phyloP scores from a whole-genome alignment of 2,797 vertebrate species.

The Sandelia bainsii region DNA sequence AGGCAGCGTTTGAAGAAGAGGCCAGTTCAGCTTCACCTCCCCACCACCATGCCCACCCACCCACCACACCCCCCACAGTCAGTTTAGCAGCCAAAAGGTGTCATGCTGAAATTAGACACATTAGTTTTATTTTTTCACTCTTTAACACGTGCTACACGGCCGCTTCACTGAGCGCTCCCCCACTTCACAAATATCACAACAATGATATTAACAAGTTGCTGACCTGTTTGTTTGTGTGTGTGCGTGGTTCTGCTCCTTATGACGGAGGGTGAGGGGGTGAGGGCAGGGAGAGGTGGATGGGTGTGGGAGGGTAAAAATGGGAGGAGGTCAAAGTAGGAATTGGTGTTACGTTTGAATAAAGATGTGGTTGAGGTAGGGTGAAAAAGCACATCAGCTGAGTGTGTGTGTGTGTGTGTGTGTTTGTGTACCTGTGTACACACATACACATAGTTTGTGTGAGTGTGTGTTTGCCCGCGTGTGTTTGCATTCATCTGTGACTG shows the following conservation, averaged over 20 bases:
- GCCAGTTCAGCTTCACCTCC: conserved; percentile 19
- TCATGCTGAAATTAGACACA: conserved; percentile 52
- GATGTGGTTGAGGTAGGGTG: conserved; percentile 9
- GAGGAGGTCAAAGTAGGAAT: conserved; percentile 43
- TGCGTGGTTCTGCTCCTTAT: conserved; percentile 66
- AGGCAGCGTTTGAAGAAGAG: conserved; percentile 25
- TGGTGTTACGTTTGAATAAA: conserved; percentile 20
- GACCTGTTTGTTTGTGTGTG: conserved; percentile 80
- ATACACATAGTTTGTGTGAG: neutral
- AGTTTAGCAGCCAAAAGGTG: conserved; percentile 10
- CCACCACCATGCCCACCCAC: neutral
- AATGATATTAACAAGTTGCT: conserved; percentile 78
- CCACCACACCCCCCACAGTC: neutral
- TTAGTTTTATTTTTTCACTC: conserved; percentile 51
- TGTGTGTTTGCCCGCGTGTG: too few relatives aligned
- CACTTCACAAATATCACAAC: conserved; percentile 69
- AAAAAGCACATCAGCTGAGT: conserved; percentile 49
- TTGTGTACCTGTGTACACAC: neutral
- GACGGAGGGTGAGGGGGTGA: conserved; percentile 50
- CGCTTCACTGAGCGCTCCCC: neutral
- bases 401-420: conserved; percentile 28
- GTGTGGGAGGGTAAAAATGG: conserved; percentile 30
- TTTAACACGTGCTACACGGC: conserved; percentile 42
- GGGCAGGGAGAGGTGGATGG: neutral
- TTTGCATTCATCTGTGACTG: too few relatives aligned